Evolutionary conservation across 1,140 invertebrate genomes (phyloP).

Genomic region (Zaprionus inermis): DNA sequence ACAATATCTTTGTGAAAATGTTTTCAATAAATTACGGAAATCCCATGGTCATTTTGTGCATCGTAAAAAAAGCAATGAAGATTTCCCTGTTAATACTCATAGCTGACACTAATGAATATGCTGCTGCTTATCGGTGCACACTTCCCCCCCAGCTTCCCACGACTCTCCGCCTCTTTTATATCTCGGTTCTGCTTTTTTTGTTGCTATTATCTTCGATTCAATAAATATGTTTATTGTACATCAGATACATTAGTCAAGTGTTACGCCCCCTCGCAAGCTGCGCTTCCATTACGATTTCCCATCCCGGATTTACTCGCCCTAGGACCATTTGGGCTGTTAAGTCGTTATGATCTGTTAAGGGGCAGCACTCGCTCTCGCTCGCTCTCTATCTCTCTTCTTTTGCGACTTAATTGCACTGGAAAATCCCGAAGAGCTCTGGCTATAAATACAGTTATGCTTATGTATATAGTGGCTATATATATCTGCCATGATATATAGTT

Average conservation of each 20-base stretch:
- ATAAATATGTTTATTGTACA: constrained; percentile 5
- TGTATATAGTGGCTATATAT: constrained; percentile 34
- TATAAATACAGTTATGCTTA: constrained; percentile 38
- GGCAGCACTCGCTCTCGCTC: background rate
- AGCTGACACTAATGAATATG: background rate
- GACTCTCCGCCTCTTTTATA: background rate
- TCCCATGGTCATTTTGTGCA: background rate
- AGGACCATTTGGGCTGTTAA: constrained; percentile 15
- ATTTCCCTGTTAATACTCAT: background rate
- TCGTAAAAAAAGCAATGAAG: constrained; percentile 6
- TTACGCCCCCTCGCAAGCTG: background rate
- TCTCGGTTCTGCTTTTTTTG: background rate
- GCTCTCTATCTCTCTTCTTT: background rate
- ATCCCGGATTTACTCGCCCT: constrained; percentile 4
- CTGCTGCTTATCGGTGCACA: background rate
- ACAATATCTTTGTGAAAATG: background rate
- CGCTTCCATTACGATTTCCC: constrained; percentile 14
- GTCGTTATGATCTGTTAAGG: constrained; percentile 46
- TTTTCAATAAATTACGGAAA: background rate
- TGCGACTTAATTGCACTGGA: constrained; percentile 31
- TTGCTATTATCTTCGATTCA: background rate
- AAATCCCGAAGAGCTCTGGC: background rate
- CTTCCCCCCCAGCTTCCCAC: background rate
- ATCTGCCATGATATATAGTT: constrained; percentile 41
- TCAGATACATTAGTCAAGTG: constrained; percentile 9